A percentile compares a stretch with the other conserved stretches of the same genome.
Evolutionary conservation across 2,797 vertebrate genomes (phyloP).

Genomic region (Cyclopterus lumpus): DNA sequence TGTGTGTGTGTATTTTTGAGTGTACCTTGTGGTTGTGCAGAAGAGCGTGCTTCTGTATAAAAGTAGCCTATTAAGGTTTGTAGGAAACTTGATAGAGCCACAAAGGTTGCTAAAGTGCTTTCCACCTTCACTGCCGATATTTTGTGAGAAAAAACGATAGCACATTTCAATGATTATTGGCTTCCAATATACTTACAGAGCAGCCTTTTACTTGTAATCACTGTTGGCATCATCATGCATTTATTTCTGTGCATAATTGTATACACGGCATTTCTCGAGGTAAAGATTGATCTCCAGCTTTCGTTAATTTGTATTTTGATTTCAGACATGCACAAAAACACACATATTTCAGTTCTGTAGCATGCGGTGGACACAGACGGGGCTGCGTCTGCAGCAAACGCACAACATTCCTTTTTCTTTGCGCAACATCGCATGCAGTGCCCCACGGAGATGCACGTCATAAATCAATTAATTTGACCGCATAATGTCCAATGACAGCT

Average conservation of each 20-base stretch:
- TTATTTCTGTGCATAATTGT: not conserved
- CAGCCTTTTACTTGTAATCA: not conserved
- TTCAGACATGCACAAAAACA: conserved; percentile 1
- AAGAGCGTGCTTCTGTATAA: conserved; percentile 27
- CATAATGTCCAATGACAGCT: conserved; percentile 69
- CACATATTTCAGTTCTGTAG: conserved; percentile 17
- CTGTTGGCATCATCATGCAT: not conserved
- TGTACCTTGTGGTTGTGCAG: conserved; percentile 26
- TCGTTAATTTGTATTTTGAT: conserved; percentile 16
- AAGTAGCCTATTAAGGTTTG: conserved; percentile 51
- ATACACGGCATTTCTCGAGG: not conserved
- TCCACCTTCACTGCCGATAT: conserved; percentile 10
- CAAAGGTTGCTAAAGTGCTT: conserved; percentile 23
- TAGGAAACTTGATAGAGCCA: conserved; percentile 31
- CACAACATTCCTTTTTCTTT: conserved; percentile 19
- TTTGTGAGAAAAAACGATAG: conserved; percentile 18
- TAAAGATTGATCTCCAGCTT: not conserved
- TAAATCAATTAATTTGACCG: conserved; percentile 65
- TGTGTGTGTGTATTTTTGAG: conserved; percentile 9
- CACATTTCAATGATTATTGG: not conserved
- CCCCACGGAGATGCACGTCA: not conserved
- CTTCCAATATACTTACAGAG: not conserved
- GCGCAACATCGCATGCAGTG: not conserved
- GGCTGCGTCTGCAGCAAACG: not conserved
- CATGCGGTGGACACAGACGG: conserved; percentile 20